phyloP scores from a whole-genome alignment of 2,797 vertebrate genomes.

The Pogoniulus pusillus region DNA sequence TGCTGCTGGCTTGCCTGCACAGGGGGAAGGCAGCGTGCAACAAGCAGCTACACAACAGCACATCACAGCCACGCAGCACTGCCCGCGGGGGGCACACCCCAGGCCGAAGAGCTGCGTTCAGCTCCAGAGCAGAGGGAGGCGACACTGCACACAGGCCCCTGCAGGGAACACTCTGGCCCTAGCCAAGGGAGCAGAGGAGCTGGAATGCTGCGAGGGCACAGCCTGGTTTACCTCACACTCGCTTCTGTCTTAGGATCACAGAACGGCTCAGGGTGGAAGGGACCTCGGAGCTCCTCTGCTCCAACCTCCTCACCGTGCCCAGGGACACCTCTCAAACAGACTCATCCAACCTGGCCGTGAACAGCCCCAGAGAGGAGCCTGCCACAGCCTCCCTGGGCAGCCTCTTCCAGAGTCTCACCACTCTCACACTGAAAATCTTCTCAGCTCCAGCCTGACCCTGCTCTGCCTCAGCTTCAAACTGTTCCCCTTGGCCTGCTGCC shows the following conservation, averaged over 20 bases:
- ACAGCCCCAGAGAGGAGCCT: too few relatives aligned
- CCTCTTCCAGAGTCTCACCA: too few relatives aligned
- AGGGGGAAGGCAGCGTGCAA: not conserved
- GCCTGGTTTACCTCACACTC: fast-evolving
- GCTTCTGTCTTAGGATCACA: not conserved
- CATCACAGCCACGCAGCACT: not conserved
- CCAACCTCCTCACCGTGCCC: too few relatives aligned
- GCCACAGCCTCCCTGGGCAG: too few relatives aligned
- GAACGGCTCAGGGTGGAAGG: too few relatives aligned
- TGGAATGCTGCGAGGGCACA: not conserved
- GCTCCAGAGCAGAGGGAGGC: not conserved
- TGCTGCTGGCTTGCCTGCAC: not conserved
- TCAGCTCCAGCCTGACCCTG: too few relatives aligned
- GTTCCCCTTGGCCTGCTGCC: too few relatives aligned
- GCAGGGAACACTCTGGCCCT: not conserved
- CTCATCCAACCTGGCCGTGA: too few relatives aligned
- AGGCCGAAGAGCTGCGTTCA: not conserved
- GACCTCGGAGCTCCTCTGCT: too few relatives aligned
- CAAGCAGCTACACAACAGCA: not conserved
- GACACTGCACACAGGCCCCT: not conserved
- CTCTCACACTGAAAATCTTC: too few relatives aligned
- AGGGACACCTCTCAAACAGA: too few relatives aligned
- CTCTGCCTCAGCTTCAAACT: too few relatives aligned
- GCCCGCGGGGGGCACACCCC: not conserved
- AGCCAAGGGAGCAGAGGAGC: not conserved